Evolutionary conservation across 2,113 vertebrate species (phyloP).

Genomic region (Lampris incognitus): DNA sequence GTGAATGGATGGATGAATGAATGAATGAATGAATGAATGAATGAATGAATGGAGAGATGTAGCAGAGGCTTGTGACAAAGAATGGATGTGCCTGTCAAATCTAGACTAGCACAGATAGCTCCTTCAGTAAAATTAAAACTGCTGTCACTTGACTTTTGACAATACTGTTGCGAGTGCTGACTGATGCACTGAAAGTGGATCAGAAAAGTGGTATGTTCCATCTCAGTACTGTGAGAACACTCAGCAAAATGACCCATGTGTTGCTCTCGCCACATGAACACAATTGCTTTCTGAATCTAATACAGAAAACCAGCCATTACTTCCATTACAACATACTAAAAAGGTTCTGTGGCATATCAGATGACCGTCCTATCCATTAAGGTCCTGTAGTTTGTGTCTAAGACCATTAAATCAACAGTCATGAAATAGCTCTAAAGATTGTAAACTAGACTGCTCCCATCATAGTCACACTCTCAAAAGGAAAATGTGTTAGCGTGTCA

Average conservation of each 20-base stretch:
- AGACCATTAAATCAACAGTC: no score
- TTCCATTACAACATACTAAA: background rate
- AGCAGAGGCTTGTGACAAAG: constrained; percentile 5
- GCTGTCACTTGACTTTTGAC: background rate
- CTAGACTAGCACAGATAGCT: background rate
- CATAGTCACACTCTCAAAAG: no score
- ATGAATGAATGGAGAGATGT: constrained; percentile 13
- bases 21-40: constrained; percentile 21
- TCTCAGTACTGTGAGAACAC: background rate
- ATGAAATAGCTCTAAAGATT: no score
- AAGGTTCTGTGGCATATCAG: background rate
- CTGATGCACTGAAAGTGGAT: background rate
- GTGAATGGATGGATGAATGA: constrained; percentile 25
- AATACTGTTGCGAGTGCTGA: background rate
- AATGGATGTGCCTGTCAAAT: background rate
- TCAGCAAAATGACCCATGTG: background rate
- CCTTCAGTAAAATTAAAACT: background rate
- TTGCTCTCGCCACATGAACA: background rate
- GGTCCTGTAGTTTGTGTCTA: background rate
- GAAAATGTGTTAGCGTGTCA: no score
- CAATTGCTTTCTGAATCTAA: background rate
- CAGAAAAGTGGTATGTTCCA: background rate
- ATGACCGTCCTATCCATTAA: background rate
- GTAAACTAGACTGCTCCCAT: no score
- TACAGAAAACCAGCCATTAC: background rate